Evolutionary conservation across 2,888 invertebrate genomes (phyloP), one percentile per base, ranked within the genome.

Genomic region (Nemurella pictetii): DNA sequence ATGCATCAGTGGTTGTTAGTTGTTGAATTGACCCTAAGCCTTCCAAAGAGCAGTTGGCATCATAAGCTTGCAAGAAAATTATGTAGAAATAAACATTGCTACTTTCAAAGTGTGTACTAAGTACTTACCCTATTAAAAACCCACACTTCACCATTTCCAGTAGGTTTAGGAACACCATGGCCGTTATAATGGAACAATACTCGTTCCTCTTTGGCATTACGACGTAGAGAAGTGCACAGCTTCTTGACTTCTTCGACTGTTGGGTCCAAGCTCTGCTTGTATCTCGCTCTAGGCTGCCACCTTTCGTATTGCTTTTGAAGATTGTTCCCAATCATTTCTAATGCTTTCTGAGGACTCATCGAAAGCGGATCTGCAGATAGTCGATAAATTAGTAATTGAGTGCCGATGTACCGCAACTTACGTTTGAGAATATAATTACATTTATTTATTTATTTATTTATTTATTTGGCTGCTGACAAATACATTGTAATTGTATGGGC

Each of bases 141-240:
- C 99, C 99, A 99, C 88, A 99, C 97, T 92, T 99, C 99, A 9
- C 99, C 99, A 91, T 99, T 99, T 26, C 94, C 93, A 12, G 99
- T 99, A 36, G 99, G 99, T 90, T 96, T 96, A 75, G 99, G 99
- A 85, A 99, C 99, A 25, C 99, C 99, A 90, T 99, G 99, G 0
- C 99, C 99, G 91, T 99, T 99, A 91, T 99, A 99, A 91, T 99
- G 99, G 91, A 99, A 99, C 84, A 99, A 92, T 72, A 99, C 98
- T 87, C 99, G 93, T 90, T 99, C 99, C 89, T 99, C 99, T 91
- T 99, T 99, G 3, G 99, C 99, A 91, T 98, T 99, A 87, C 98
- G 93, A 15, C 99, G 93, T 87, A 99, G 91, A 0, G 98, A 98
- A 32, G 96, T 95, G 90, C 99, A 99, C 28, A 99, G 92, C 90